Evolutionary conservation across 2,113 vertebrate species (phyloP), one percentile per base, ranked within the genome.

Genomic region (Gnathonemus echidnorhynchus): DNA sequence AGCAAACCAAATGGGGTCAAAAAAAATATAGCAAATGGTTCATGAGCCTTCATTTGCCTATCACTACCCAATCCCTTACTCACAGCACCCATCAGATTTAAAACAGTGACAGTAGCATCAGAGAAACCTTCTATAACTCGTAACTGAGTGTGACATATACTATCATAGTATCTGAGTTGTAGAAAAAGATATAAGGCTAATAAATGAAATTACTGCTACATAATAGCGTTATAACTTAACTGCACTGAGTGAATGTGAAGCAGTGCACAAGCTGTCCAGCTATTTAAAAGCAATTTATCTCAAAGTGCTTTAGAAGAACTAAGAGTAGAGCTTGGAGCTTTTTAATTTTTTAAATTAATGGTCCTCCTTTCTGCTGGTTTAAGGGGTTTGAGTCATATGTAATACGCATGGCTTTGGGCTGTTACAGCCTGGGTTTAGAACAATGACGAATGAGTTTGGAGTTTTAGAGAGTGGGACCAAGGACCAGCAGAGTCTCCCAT

Each of bases 291-390:
- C 50, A 52, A 87, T 52, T 27, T 17, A 17, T 11, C 7, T 24
- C 85, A 86, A 87, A 35, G 86, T 87, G 86, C 35, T 87, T 87
- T 87, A 87, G 27, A 49, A 56, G 49, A 56, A 19, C 27, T 87
- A 11, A 17, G 86, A 39, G 27, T 35, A 87, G 4, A 87, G 53
- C 27, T 9, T 17, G 13, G 50, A 27, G n/a, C 24, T 17, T 42
- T 13, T 2, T 3, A n/a, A 35, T 52, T 17, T 31, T 56, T 52
- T 53, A 3, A 19, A 56, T 50, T 42, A 87, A 87, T 53, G 86
- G 31, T 39, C 10, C 49, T 53, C 50, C 13, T 87, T 50, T 87
- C 48, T 53, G 86, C 31, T 52, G n/a, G 50, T 13, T 53, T 53
- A 87, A 87, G 27, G 27, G 86, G 48, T 24, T 17, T 87, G 50